These are phyloP conservation scores for Sebastes schlegelii DNA, from an alignment of 2,113 vertebrate genomes.

Conservation along the genomic window DNA sequence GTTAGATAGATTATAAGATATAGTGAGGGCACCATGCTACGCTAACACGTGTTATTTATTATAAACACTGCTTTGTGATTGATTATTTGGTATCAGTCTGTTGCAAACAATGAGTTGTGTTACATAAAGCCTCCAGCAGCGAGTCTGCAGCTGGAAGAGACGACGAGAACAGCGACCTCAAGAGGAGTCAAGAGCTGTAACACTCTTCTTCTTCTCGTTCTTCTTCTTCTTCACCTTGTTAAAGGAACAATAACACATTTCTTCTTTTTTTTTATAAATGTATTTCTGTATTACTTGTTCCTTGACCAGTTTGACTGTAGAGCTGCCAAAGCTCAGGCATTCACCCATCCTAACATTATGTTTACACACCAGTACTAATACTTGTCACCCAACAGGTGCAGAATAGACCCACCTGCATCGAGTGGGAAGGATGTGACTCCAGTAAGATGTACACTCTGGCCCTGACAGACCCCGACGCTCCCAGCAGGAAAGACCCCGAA, in stretches of 20 bases:
- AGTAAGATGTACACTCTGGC: constrained; percentile 93
- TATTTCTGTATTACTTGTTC: no score
- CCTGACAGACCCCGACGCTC: constrained; percentile 95
- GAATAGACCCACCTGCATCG: constrained; percentile 87
- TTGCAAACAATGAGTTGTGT: constrained; percentile 1
- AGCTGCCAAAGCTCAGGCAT: not conserved
- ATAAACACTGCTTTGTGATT: not conserved
- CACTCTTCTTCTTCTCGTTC: no score
- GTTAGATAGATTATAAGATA: not conserved
- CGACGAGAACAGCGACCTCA: not conserved
- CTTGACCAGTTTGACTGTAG: no score
- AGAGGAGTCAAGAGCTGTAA: no score
- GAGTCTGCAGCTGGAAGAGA: not conserved
- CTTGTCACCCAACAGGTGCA: constrained; percentile 86
- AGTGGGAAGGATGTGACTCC: constrained; percentile 90
- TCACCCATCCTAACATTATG: not conserved
- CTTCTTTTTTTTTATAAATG: no score
- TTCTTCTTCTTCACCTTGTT: no score
- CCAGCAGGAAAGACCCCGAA: constrained; percentile 93
- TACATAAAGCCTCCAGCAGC: constrained; percentile 18
- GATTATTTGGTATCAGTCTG: fast-evolving
- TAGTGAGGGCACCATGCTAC: fast-evolving
- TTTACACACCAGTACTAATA: not conserved
- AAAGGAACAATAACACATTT: no score
- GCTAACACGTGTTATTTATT: no score